Base-by-base conservation (phyloP, 2,113 vertebrate species). In the Xiphophorus couchianus region DNA sequence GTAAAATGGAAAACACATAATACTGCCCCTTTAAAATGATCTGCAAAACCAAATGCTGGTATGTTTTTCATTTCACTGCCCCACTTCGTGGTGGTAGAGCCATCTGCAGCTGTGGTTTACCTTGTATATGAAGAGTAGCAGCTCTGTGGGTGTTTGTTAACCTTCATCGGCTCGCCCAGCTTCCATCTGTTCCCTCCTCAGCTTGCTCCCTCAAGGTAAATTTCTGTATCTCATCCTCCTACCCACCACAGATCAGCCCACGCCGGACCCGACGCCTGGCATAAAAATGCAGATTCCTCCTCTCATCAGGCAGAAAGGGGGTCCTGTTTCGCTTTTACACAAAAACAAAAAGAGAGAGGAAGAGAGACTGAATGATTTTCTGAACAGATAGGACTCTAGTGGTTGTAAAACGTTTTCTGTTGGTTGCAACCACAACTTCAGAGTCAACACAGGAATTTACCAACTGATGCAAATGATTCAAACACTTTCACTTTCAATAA, bases 141-240 rank as follows among this genome's bases (percentile, higher is more conserved):
- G 61, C 75, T 5, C n/a, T 70, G 63, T 69, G 77, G 77, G 68
- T 78, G 66, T 73, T 71, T 74, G 15, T 63, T 68, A 76, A 84
- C 85, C 75, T 86, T 82, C 29, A 78, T 35, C 69, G 65, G 78
- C 58, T 48, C 19, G 77, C 78, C 82, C 84, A 75, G 44, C 66
- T 84, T 67, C 44, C 39, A 15, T 87, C 82, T 84, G 62, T 77
- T 75, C 82, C 88, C 89, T 86, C 84, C 65, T 84, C 83, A 86
- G 75, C 69, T 80, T 78, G 68, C 71, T 76, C 82, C 84, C 84
- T 79, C 77, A 69, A 86, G 89, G 83, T 85, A 82, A 65, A 85
- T 76, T 82, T 65, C 73, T 73, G 61, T 69, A 77, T 85, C 67
- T 86, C 73, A 81, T 84, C 35, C 66, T 84, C 79, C 78, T 44